Evolutionary conservation across 2,888 invertebrate genomes (phyloP).

Genomic region (Andrena camellia): DNA sequence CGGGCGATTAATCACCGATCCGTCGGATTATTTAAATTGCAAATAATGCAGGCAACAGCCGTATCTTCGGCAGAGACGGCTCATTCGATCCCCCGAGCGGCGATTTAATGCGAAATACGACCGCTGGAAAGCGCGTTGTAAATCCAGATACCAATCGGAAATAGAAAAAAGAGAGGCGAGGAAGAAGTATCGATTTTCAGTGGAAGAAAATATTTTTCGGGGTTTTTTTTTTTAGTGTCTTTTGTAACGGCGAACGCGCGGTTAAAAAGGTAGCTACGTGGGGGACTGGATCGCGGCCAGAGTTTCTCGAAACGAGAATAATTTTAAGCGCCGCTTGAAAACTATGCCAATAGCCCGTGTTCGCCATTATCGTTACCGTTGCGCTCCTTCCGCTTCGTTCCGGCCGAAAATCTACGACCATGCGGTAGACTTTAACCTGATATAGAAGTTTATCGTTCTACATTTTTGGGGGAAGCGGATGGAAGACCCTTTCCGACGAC

Average conservation of each 20-base stretch:
- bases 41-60: constrained; percentile 74
- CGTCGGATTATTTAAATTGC: constrained; percentile 64
- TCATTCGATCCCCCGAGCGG: constrained; percentile 32
- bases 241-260: constrained; percentile 13
- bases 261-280: constrained; percentile 15
- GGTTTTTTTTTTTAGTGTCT: background rate
- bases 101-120: constrained; percentile 49
- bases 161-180: background rate
- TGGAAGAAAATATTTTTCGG: constrained; percentile 28
- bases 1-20: constrained; percentile 54
- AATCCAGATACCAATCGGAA: constrained; percentile 31
- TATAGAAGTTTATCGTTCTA: constrained; percentile 56
- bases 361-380: constrained; percentile 70
- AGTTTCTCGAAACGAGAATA: constrained; percentile 62
- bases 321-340: constrained; percentile 69
- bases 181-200: constrained; percentile 23
- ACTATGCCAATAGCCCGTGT: constrained; percentile 73
- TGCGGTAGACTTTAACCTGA: constrained; percentile 35
- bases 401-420: constrained; percentile 33
- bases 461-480: constrained; percentile 17
- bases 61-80: constrained; percentile 38
- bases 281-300: constrained; percentile 63
- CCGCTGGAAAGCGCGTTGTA: constrained; percentile 28
- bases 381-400: constrained; percentile 62
- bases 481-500: constrained; percentile 9